Percentiles rank a stretch among this genome's conserved stretches.
Evolutionary conservation across 2,797 vertebrate genomes (phyloP).

Genomic region (Gallirallus australis): DNA sequence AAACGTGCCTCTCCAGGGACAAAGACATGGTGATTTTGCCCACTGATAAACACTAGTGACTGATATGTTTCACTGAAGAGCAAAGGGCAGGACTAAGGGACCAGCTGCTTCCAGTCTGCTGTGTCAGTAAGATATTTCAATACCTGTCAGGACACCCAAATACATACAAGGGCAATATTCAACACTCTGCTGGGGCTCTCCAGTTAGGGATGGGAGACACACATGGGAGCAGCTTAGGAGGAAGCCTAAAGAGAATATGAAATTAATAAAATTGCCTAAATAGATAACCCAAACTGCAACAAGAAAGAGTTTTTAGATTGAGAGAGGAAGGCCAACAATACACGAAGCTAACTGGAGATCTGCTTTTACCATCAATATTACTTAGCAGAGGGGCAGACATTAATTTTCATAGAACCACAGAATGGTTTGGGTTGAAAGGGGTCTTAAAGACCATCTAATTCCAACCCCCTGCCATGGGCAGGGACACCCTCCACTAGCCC

Average conservation of each 20-base stretch:
- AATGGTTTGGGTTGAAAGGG: too few species aligned
- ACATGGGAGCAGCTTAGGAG: neutral
- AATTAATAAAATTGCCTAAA: neutral
- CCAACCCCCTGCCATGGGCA: too few species aligned
- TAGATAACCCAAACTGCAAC: neutral
- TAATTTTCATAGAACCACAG: neutral
- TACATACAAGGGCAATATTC: neutral
- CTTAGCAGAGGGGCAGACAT: neutral
- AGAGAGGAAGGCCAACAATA: neutral
- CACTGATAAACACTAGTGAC: neutral
- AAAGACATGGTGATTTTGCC: neutral
- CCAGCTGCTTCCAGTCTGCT: neutral
- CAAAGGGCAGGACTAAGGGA: neutral
- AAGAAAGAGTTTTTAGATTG: neutral
- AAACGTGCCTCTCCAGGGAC: neutral
- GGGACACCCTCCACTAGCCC: too few species aligned
- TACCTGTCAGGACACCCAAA: neutral
- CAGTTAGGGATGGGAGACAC: neutral
- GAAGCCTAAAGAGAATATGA: neutral
- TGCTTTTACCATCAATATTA: neutral
- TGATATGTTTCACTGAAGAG: neutral
- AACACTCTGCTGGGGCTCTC: neutral
- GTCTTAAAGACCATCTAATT: too few species aligned
- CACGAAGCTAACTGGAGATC: neutral
- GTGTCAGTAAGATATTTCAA: neutral